Conservation (phyloP, 2,113 vertebrate genomes). For the Toxotes chatareus region DNA sequence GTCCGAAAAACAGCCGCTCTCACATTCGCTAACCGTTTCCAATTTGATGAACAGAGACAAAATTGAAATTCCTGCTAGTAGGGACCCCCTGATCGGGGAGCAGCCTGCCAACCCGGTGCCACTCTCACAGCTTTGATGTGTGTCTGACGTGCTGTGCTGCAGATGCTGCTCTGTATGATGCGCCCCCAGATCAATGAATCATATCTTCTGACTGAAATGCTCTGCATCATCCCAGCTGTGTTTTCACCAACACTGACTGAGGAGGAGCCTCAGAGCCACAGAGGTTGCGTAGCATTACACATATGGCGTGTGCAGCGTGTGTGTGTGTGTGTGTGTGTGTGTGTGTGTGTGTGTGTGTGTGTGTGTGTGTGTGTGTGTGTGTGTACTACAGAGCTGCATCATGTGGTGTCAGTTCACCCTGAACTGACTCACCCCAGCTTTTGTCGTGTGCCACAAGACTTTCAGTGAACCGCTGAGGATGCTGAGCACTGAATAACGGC, state of each 20-base stretch:
- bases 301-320: background rate
- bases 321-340: background rate
- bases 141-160: conserved; percentile 55
- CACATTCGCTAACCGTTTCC: background rate
- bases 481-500: background rate
- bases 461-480: background rate
- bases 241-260: background rate
- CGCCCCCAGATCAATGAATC: conserved; percentile 31
- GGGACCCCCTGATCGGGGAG: conserved; percentile 24
- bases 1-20: background rate
- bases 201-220: conserved; percentile 24
- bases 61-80: conserved; percentile 26
- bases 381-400: background rate
- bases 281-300: background rate
- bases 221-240: conserved; percentile 15
- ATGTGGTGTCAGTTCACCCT: background rate
- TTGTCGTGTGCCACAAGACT: background rate
- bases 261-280: background rate
- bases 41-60: conserved; percentile 9
- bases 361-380: background rate
- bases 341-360: too few species aligned
- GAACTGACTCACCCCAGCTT: background rate
- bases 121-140: conserved; percentile 54
- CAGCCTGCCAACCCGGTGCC: conserved; percentile 44
- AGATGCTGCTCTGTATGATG: conserved; percentile 58